phyloP scores from a whole-genome alignment of 1,140 invertebrate genomes.

The Bombus pyrosoma region DNA sequence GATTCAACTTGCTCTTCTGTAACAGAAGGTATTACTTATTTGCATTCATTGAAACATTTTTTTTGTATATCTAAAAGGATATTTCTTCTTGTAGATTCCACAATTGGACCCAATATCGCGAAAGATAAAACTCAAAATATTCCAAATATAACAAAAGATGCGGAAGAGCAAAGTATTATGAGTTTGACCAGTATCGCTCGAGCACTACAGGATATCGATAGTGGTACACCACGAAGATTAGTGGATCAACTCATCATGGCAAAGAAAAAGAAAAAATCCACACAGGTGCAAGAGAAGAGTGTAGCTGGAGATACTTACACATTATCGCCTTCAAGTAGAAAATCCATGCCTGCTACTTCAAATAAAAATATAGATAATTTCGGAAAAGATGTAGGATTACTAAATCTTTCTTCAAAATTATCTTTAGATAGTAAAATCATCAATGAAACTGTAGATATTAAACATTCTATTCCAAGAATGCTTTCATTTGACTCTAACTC shows the following conservation, averaged over 20 bases:
- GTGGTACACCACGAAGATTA: slow-evolving; percentile 71
- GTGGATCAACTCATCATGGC: slow-evolving; percentile 77
- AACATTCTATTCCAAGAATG: slow-evolving; percentile 2
- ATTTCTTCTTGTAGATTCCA: slow-evolving; percentile 33
- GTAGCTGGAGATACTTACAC: slow-evolving; percentile 60
- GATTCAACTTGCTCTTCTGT: slow-evolving; percentile 64
- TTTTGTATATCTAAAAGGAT: not conserved
- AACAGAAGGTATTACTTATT: slow-evolving; percentile 66
- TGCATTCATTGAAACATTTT: not conserved
- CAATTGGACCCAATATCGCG: not conserved
- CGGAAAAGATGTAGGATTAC: slow-evolving; percentile 42
- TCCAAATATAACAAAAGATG: slow-evolving; percentile 44
- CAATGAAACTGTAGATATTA: slow-evolving; percentile 20
- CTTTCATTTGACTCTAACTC: slow-evolving; percentile 29
- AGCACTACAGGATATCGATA: slow-evolving; percentile 70
- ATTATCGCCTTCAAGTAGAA: slow-evolving; percentile 49
- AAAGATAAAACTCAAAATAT: slow-evolving; percentile 33
- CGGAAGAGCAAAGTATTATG: slow-evolving; percentile 70
- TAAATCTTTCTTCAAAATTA: slow-evolving; percentile 62
- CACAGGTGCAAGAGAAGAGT: slow-evolving; percentile 1
- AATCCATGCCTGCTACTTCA: slow-evolving; percentile 63
- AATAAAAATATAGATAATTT: slow-evolving; percentile 39
- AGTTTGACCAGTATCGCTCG: slow-evolving; percentile 78
- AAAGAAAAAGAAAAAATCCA: slow-evolving; percentile 68
- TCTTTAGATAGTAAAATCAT: slow-evolving; percentile 70